Conservation (phyloP, 2,888 invertebrate species). For the Cephus sareptanus region DNA sequence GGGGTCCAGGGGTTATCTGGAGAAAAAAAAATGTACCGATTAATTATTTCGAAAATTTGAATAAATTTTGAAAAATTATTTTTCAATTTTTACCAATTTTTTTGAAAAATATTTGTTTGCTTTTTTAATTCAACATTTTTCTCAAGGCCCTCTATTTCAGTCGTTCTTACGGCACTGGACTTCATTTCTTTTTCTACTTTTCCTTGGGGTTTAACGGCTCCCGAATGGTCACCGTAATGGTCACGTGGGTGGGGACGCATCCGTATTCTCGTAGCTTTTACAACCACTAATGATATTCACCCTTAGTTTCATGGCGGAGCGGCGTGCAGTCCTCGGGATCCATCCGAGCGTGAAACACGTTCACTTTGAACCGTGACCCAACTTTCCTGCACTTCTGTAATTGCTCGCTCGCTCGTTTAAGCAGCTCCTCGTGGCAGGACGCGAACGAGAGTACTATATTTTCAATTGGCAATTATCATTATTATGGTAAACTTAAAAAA, state of each 20-base stretch:
- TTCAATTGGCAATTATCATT: neutral
- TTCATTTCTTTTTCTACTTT: neutral
- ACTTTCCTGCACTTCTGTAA: slow-evolving; percentile 38
- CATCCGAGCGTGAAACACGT: slow-evolving; percentile 46
- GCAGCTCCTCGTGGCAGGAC: slow-evolving; percentile 21
- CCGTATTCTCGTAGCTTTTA: neutral
- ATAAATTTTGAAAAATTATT: neutral
- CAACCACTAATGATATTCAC: slow-evolving; percentile 33
- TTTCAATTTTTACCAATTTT: no score
- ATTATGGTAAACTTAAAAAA: neutral
- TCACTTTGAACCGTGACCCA: slow-evolving; percentile 38
- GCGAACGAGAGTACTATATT: neutral
- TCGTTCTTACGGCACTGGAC: no score
- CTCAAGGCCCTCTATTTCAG: neutral
- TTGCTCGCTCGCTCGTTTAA: slow-evolving; percentile 37
- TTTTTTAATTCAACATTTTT: no score
- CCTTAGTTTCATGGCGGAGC: slow-evolving; percentile 19
- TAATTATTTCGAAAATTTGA: neutral
- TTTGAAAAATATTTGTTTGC: no score
- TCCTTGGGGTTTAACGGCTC: neutral
- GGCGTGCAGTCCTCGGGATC: slow-evolving; percentile 37
- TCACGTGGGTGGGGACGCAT: neutral
- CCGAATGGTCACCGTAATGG: neutral
- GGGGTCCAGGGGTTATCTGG: neutral
- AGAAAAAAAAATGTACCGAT: neutral